A percentile compares a stretch with the other conserved stretches of the same genome.
phyloP scores from a whole-genome alignment of 2,113 vertebrate species.

The Chunga burmeisteri region DNA sequence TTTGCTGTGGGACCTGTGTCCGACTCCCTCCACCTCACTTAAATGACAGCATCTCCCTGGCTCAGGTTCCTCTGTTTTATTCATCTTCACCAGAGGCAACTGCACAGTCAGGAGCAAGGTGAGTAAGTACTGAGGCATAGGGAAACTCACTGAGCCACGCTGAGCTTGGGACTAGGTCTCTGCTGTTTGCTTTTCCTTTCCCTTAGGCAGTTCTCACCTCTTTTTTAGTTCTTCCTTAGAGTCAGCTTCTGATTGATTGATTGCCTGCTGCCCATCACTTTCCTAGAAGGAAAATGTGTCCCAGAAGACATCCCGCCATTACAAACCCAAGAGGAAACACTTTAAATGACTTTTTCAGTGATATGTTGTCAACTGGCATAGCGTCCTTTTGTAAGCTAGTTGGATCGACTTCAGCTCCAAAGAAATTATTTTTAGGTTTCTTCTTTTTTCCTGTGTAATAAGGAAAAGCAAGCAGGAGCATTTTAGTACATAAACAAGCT shows the following conservation, averaged over 20 bases:
- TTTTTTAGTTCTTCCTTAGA: not conserved
- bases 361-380: not conserved
- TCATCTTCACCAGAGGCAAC: not conserved
- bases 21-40: accelerated
- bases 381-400: not conserved
- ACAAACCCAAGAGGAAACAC: not conserved
- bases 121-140: not conserved
- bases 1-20: not conserved
- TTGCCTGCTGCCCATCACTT: not conserved
- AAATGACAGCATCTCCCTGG: not conserved
- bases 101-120: not conserved
- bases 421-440: not conserved
- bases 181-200: not conserved
- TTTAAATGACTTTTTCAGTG: not conserved
- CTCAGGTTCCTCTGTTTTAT: not conserved
- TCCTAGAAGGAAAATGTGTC: not conserved
- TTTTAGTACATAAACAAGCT: not conserved
- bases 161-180: not conserved
- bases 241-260: accelerated
- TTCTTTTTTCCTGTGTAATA: not conserved
- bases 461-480: not conserved
- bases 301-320: not conserved
- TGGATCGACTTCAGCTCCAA: not conserved
- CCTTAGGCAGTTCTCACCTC: not conserved
- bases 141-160: not conserved